Evolutionary conservation across 2,797 vertebrate species (phyloP).

Genomic region (Uromys caudimaculatus): DNA sequence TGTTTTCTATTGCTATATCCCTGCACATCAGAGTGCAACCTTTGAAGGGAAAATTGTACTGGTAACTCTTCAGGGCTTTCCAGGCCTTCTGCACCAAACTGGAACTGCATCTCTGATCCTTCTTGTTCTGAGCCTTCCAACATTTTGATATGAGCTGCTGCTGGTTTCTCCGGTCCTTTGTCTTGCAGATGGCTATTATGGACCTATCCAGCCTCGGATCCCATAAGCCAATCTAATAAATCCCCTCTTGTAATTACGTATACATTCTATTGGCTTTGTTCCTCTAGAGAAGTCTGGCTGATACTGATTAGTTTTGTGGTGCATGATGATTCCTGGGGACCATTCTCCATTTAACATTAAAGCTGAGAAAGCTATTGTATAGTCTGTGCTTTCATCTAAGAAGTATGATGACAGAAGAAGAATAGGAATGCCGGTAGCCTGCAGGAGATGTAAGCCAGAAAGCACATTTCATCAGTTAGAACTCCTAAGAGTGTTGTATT

Average conservation of each 20-base stretch:
- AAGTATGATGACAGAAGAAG: background rate
- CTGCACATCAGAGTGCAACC: background rate
- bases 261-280: background rate
- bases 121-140: background rate
- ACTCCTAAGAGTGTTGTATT: background rate
- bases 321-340: background rate
- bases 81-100: background rate
- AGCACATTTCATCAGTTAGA: background rate
- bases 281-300: background rate
- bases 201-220: background rate
- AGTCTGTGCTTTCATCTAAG: conserved; percentile 22
- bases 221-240: background rate
- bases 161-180: background rate
- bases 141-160: background rate
- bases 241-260: background rate
- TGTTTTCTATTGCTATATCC: background rate
- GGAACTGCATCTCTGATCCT: background rate
- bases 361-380: background rate
- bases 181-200: background rate
- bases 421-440: background rate
- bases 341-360: conserved; percentile 12
- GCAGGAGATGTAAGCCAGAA: background rate
- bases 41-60: background rate
- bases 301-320: background rate
- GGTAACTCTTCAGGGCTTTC: background rate